Percentiles rank a stretch among this genome's conserved stretches.
Evolutionary conservation across 1,140 invertebrate species (phyloP).

Genomic region (Drosophila nikananu): DNA sequence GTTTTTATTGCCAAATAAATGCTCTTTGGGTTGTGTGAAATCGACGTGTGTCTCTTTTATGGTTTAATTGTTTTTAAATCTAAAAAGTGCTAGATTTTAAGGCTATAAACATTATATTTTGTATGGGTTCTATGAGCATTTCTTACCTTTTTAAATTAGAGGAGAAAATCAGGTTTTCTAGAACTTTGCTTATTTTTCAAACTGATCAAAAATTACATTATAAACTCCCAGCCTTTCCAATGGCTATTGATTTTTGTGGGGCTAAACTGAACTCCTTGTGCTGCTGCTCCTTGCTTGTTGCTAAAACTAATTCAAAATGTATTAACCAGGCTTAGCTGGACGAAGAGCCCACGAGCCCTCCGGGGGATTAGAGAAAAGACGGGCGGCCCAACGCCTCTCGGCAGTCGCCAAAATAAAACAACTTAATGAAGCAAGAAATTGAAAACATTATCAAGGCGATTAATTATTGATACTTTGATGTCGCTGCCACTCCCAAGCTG

Average conservation of each 20-base stretch:
- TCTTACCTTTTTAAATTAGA: not conserved
- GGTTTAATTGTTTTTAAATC: not conserved
- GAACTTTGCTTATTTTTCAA: not conserved
- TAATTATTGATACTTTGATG: slow-evolving; percentile 84
- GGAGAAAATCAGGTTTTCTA: too few species aligned
- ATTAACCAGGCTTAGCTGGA: slow-evolving; percentile 65
- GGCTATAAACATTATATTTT: not conserved
- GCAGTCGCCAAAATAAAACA: slow-evolving; percentile 58
- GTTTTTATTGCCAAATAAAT: not conserved
- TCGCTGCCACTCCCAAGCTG: slow-evolving; percentile 25
- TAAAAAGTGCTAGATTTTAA: not conserved
- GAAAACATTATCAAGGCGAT: slow-evolving; percentile 82
- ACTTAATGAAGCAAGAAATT: slow-evolving; percentile 82
- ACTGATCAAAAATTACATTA: not conserved
- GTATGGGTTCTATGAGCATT: not conserved
- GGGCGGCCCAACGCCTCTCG: slow-evolving; percentile 40
- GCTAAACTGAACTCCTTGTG: not conserved
- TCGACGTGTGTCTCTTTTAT: not conserved
- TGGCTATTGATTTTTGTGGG: slow-evolving; percentile 41
- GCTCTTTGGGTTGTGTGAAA: too few species aligned
- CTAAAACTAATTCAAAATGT: slow-evolving; percentile 55
- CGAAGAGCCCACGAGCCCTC: slow-evolving; percentile 14
- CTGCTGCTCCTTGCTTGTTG: slow-evolving; percentile 1
- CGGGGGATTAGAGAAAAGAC: slow-evolving; percentile 56
- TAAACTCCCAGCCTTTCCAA: slow-evolving; percentile 7